Base-by-base conservation (phyloP, 2,888 invertebrate genomes). In the Cyclophora punctaria region DNA sequence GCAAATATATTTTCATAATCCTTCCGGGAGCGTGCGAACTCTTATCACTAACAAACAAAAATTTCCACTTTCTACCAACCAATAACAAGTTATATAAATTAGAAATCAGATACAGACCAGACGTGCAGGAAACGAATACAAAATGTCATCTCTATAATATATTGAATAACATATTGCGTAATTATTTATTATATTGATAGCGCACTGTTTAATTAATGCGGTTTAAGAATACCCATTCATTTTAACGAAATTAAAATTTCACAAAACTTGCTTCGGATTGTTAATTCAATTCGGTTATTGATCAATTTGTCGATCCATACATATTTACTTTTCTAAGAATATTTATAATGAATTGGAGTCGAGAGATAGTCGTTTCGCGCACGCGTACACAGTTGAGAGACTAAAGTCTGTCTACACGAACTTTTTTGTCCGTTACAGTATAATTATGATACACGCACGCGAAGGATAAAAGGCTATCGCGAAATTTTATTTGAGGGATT, bases 61-160 rank as follows among this genome's bases (percentile, higher is more conserved):
- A 47, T 44, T 46, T 49, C 37, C 43, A 49, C 57, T 57, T 57
- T 53, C 55, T 52, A 52, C 35, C 45, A 34, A 48, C 45, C 48
- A 37, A 44, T 48, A 50, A 41, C 50, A 49, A 48, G 58, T 60
- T 60, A 60, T 50, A 55, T 60, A 60, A 60, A 55, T 48, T 55
- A 57, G 60, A 60, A 60, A 59, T 54, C 57, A 52, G 41, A 48
- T 42, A 41, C 45, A 47, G 35, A 41, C 34, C 34, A 46, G 46
- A 47, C 45, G 42, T 20, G 51, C 51, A 55, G 53, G 51, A 56
- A 56, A 37, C 37, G 37, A 37, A 37, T 37, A 37, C 37, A 37
- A 37, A 37, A 52, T 56, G 45, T 43, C 53, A 49, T 50, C 46
- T 55, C 48, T 52, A 49, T 43, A 50, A 48, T 48, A 52, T 52